Conservation (phyloP, 2,797 vertebrate species). For the Emydoidea blandingii region DNA sequence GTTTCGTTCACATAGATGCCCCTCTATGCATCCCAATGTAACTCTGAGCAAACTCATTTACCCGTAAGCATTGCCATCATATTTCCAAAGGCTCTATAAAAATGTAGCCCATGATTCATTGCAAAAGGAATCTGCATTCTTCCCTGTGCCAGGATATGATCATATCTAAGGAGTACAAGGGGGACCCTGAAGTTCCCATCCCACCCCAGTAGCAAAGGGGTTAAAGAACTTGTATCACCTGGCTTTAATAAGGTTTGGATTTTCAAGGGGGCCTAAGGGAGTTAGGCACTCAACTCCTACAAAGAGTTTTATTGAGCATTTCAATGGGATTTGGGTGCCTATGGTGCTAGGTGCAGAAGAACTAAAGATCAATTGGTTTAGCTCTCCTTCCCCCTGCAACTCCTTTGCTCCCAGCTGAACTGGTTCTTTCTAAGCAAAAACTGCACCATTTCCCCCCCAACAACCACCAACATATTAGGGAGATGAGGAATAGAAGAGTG, state of each 20-base stretch:
- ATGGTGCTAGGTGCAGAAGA: fast-evolving
- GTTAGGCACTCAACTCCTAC: neutral
- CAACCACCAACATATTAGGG: neutral
- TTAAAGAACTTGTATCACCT: neutral
- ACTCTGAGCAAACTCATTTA: no score
- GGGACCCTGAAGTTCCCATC: neutral
- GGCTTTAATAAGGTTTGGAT: neutral
- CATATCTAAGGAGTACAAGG: neutral
- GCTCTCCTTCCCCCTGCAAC: neutral
- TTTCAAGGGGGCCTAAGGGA: neutral
- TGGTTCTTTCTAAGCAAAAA: neutral
- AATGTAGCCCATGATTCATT: neutral
- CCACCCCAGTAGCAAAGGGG: neutral
- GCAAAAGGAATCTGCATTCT: neutral
- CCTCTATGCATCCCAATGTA: no score
- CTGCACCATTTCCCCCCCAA: neutral
- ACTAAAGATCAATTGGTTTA: neutral
- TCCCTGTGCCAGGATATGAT: fast-evolving
- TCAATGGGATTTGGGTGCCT: neutral
- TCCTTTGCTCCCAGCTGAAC: neutral
- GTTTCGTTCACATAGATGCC: no score
- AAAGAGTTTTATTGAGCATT: neutral
- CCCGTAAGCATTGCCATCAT: no score
- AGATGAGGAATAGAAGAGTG: neutral
- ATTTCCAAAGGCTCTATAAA: no score